Percentiles rank a stretch among this genome's conserved stretches.
phyloP scores from a whole-genome alignment of 1,140 invertebrate species.

The Lysiphlebus fabarum region DNA sequence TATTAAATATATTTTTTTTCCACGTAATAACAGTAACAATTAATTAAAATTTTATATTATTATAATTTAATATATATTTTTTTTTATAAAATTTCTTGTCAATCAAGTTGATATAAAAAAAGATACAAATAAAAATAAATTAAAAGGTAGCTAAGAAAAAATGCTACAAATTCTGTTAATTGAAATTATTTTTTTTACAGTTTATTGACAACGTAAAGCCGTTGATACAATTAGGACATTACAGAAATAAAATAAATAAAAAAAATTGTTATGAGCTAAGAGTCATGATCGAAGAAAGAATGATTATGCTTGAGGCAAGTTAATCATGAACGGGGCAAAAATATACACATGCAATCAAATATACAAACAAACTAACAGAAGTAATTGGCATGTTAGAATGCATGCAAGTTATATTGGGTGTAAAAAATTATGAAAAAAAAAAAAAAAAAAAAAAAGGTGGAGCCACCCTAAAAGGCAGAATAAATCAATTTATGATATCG shows the following conservation, averaged over 20 bases:
- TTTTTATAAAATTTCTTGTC: too few relatives aligned
- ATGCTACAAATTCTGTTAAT: not conserved
- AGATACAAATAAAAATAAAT: too few relatives aligned
- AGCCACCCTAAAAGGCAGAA: constrained; percentile 32
- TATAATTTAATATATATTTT: too few relatives aligned
- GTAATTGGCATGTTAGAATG: constrained; percentile 43
- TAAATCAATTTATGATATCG: constrained; percentile 31
- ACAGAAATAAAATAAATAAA: constrained; percentile 4
- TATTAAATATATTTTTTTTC: too few relatives aligned
- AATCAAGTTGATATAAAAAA: too few relatives aligned
- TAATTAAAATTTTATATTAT: too few relatives aligned
- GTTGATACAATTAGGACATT: constrained; percentile 3
- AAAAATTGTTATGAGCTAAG: constrained; percentile 26
- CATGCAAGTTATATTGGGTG: constrained; percentile 8
- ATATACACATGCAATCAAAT: constrained; percentile 1
- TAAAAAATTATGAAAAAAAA: constrained; percentile 15
- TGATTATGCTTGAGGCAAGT: constrained; percentile 10
- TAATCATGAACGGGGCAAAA: not conserved
- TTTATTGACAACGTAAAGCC: not conserved
- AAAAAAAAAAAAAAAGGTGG: constrained; percentile 18
- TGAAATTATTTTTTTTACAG: not conserved
- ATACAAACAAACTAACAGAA: not conserved
- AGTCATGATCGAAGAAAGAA: constrained; percentile 29
- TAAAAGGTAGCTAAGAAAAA: not conserved
- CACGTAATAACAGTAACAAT: too few relatives aligned